Conservation (phyloP, 2,797 vertebrate species). For the Phyllotis vaccarum region DNA sequence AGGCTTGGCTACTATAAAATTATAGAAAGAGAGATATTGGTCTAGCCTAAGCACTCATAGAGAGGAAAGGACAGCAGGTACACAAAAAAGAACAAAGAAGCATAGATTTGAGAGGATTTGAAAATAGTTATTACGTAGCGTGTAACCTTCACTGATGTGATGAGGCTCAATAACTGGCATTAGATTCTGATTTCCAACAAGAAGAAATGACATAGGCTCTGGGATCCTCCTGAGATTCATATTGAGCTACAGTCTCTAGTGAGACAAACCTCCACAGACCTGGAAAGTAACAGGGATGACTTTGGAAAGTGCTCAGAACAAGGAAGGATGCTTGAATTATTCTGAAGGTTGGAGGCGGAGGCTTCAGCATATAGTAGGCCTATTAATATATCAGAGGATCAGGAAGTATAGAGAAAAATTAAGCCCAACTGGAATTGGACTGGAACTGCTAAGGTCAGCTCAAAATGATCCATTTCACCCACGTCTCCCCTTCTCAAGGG, state of each 20-base stretch:
- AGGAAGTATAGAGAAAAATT: not conserved
- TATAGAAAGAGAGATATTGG: not conserved
- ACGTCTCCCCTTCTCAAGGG: not conserved
- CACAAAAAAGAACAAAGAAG: not conserved
- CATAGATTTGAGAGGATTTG: not conserved
- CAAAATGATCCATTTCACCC: not conserved
- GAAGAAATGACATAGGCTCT: not conserved
- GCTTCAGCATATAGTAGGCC: not conserved
- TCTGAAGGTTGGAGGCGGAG: not conserved
- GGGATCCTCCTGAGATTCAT: not conserved
- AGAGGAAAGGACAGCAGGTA: not conserved
- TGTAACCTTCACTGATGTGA: not conserved
- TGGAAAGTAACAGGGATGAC: not conserved
- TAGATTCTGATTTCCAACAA: slow-evolving; percentile 42
- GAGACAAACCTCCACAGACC: not conserved
- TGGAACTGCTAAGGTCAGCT: not conserved
- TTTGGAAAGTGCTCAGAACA: not conserved
- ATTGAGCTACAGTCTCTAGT: not conserved
- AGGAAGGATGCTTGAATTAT: not conserved
- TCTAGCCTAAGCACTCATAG: not conserved
- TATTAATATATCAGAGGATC: not conserved
- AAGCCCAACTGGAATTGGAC: not conserved
- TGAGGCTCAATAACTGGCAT: not conserved
- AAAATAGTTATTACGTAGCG: slow-evolving; percentile 22
- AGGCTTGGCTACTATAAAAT: not conserved